Evolutionary conservation across 2,888 invertebrate genomes (phyloP).

Genomic region (Callinectes sapidus): DNA sequence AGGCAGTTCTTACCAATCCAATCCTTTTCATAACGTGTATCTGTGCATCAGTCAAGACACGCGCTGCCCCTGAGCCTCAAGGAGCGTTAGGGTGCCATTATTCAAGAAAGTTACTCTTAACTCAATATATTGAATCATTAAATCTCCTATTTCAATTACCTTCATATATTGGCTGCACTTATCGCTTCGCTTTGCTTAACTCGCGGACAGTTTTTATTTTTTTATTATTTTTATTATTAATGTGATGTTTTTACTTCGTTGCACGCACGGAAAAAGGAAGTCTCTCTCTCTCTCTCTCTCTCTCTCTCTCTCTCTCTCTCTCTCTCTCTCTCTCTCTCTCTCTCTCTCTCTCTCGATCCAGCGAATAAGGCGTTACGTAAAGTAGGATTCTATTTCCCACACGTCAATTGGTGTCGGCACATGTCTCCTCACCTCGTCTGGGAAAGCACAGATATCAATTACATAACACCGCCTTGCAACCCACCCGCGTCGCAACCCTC

Average conservation of each 20-base stretch:
- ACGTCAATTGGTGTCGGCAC: background rate
- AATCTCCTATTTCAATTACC: background rate
- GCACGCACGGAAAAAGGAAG: background rate
- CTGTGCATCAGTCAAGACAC: conserved; percentile 22
- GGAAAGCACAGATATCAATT: background rate
- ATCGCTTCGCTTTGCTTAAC: background rate
- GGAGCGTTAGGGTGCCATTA: background rate
- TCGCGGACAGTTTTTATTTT: background rate
- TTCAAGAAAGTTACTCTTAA: background rate
- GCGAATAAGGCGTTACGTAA: background rate
- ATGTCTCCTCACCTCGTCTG: background rate
- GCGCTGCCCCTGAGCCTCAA: background rate
- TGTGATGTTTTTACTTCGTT: background rate
- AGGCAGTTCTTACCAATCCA: background rate
- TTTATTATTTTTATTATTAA: too few species aligned
- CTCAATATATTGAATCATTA: background rate
- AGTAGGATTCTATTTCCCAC: background rate
- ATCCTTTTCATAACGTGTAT: conserved; percentile 23
- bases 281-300: conserved; percentile 43
- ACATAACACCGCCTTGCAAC: background rate
- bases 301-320: conserved; percentile 28
- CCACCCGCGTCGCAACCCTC: background rate
- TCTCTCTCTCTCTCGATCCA: conserved; percentile 6
- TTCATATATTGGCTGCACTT: background rate
- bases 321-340: background rate